These are phyloP conservation scores for Cynaeus angustus DNA, from an alignment of 2,888 invertebrate genomes.

Conservation along the genomic window DNA sequence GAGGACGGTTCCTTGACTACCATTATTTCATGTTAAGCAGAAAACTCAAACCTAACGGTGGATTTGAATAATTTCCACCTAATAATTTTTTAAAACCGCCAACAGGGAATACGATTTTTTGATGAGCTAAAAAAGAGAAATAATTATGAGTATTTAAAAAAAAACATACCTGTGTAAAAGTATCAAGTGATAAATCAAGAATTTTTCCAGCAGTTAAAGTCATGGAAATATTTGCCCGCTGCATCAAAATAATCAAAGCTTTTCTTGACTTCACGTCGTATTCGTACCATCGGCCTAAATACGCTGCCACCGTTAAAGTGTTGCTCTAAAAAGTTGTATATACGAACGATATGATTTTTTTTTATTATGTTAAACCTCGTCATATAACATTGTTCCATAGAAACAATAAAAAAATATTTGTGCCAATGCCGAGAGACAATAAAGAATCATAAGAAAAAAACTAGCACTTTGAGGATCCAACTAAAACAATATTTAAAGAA, in stretches of 20 bases:
- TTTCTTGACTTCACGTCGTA: constrained; percentile 68
- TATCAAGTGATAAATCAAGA: constrained; percentile 72
- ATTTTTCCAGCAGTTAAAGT: constrained; percentile 71
- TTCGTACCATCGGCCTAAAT: constrained; percentile 68
- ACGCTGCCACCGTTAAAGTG: constrained; percentile 64
- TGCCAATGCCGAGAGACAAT: not conserved
- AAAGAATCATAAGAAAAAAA: constrained; percentile 17
- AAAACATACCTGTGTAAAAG: constrained; percentile 57
- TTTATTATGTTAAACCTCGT: constrained; percentile 1
- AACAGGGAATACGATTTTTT: constrained; percentile 55
- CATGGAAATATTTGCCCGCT: constrained; percentile 72
- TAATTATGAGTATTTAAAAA: not conserved
- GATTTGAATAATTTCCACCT: too few relatives aligned
- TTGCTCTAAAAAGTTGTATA: constrained; percentile 68
- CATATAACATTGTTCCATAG: constrained; percentile 9
- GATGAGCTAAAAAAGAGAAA: constrained; percentile 57
- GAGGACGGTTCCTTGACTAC: too few relatives aligned
- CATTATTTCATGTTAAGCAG: too few relatives aligned
- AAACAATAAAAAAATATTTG: constrained; percentile 23
- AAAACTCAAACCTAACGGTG: too few relatives aligned
- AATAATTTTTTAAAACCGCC: constrained; percentile 53
- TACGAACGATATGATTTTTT: not conserved
- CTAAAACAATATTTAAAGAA: too few relatives aligned
- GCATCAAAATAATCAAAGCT: constrained; percentile 70
- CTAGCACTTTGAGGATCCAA: not conserved